phyloP scores from a whole-genome alignment of 2,797 vertebrate genomes.

The Poeciliopsis paucimaculata region DNA sequence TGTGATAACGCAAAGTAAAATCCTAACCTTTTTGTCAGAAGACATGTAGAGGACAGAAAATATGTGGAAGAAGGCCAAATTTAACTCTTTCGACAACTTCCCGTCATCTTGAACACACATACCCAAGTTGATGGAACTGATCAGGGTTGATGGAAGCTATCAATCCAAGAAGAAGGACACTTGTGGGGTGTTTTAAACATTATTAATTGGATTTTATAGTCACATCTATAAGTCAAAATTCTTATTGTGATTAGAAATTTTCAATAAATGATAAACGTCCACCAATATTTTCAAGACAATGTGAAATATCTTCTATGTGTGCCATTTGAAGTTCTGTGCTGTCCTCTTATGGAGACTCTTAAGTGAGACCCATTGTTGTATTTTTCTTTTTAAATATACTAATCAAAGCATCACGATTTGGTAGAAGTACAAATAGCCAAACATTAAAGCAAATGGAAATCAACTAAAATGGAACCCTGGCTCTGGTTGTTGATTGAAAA shows the following conservation, averaged over 20 bases:
- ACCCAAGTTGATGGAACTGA: background rate
- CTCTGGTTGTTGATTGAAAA: background rate
- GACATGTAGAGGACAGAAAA: background rate
- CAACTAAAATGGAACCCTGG: background rate
- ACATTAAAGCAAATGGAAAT: background rate
- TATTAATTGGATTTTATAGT: too few species aligned
- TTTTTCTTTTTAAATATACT: background rate
- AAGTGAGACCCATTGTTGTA: background rate
- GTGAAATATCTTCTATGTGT: background rate
- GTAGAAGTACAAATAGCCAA: background rate
- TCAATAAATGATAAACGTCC: too few species aligned
- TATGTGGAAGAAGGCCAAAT: background rate
- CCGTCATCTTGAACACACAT: background rate
- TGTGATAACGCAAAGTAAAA: background rate
- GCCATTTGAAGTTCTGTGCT: slow-evolving; percentile 42
- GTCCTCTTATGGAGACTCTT: slow-evolving; percentile 63
- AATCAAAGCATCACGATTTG: background rate
- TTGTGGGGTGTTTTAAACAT: too few species aligned
- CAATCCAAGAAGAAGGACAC: too few species aligned
- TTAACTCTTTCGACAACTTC: background rate
- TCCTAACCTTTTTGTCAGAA: background rate
- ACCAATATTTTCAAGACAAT: background rate
- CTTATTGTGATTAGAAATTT: too few species aligned
- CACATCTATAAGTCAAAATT: too few species aligned
- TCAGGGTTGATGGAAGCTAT: too few species aligned